Base-by-base conservation (phyloP, 2,797 vertebrate genomes). In the Chiroxiphia lanceolata region DNA sequence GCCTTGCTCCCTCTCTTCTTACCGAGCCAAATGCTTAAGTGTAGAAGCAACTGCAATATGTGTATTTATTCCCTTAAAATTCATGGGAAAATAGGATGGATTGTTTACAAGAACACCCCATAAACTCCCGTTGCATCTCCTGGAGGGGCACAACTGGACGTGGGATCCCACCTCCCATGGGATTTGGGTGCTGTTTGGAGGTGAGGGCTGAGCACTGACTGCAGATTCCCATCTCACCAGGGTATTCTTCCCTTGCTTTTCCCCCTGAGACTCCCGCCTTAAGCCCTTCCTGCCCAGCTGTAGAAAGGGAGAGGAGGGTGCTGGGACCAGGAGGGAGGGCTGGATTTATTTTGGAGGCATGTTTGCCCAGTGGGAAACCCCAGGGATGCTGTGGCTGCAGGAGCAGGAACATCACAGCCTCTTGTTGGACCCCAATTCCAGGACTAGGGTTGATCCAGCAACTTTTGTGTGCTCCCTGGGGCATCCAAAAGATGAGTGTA, bases 381-480 rank as follows among this genome's bases (percentile, higher is more conserved):
- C 15, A 6, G 34, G 22, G 33, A 31, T 38, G 31, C 40, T 76
- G 63, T 38, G 25, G 61, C 44, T 47, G 56, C 17, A 33, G 70
- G 29, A 61, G 20, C 42, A 57, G 38, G 25, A 85, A 13, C 20
- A 44, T 10, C 31, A 11, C 3, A 3, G 12, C 20, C 14, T 45
- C 51, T 33, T 48, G 4, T 8, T 1, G 1, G 40, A 59, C 17
- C 51, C 11, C 15, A 8, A 21, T n/a, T 34, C 13, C 1, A 2
- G 60, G 45, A 34, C 22, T 38, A 8, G 11, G 11, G 23, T 10
- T 47, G 50, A 36, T 29, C 33, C 57, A 26, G 50, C 61, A 29
- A 22, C 10, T 8, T n/a, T 7, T 47, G 3, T 1, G 1, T 11
- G 20, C 8, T 86, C 34, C 33, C 45, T 78, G 42, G 7, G 31